These are phyloP conservation scores for Trachymyrmex cornetzi DNA, from an alignment of 1,140 invertebrate genomes.

Conservation along the genomic window DNA sequence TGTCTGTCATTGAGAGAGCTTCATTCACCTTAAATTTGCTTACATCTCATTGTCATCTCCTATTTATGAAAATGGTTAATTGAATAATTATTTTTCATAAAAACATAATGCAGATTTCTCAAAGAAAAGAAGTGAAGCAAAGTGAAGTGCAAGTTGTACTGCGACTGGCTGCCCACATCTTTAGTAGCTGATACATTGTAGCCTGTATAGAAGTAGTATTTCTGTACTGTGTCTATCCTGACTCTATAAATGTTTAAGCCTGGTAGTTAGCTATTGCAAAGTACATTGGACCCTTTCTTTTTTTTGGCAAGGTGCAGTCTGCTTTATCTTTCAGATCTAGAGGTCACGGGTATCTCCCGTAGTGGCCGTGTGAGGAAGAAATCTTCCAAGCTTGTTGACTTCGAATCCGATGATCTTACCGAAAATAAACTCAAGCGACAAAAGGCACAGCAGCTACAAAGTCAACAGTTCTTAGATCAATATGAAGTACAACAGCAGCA, in stretches of 20 bases:
- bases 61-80: conserved; percentile 3
- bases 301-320: conserved; percentile 83
- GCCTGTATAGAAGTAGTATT: conserved; percentile 34
- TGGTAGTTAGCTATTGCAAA: conserved; percentile 77
- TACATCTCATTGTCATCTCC: background rate
- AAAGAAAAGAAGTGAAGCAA: conserved; percentile 6
- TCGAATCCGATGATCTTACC: conserved; percentile 93
- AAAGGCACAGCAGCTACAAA: conserved; percentile 83
- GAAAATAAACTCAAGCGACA: conserved; percentile 85
- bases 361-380: conserved; percentile 97
- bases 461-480: conserved; percentile 82
- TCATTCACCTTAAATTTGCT: background rate
- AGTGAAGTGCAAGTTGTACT: conserved; percentile 32
- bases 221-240: conserved; percentile 53
- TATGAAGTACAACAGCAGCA: conserved; percentile 80
- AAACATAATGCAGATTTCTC: conserved; percentile 4
- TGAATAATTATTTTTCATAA: conserved; percentile 24
- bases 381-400: conserved; percentile 97
- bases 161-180: conserved; percentile 33
- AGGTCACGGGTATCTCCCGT: conserved; percentile 94
- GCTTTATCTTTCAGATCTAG: conserved; percentile 89
- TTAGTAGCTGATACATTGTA: conserved; percentile 58
- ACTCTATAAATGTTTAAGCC: conserved; percentile 53
- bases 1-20: conserved; percentile 28
- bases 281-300: conserved; percentile 75